Base-by-base conservation (phyloP, 2,797 vertebrate species). In the Spheniscus humboldti region DNA sequence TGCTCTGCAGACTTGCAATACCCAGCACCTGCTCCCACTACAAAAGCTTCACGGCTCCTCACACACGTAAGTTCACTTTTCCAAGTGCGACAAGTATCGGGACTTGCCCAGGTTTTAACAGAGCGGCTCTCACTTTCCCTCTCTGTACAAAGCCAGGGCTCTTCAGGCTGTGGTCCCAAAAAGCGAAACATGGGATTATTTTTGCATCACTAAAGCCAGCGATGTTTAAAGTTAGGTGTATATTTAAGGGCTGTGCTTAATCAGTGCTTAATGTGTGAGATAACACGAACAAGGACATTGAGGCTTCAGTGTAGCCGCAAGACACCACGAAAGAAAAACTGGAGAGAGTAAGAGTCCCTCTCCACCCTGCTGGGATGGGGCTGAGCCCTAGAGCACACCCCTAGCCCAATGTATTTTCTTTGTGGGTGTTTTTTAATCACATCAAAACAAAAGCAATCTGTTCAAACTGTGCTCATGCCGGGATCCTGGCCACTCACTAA, bases 351-450 rank as follows among this genome's bases (percentile, higher is more conserved):
- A 14, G 24, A 91, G 57, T 9, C 62, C 9, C 24, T 88, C 60
- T 74, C 33, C 67, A 39, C 10, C 75, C 76, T 1, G 0, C 67
- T 33, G 52, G 74, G 59, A n/a, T 3, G 14, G 47, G 31, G 81
- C 39, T 45, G 17, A 79, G 35, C 59, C 76, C 69, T 23, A 22
- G 22, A 83, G 59, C 68, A 84, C 56, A 86, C 13, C 13, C n/a
- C 7, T 7, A 48, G 81, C 41, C 25, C 85, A 95, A 75, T 0
- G 1, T 37, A 14, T 59, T 60, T 93, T 92, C 79, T 43, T 55
- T 60, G 60, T 87, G 37, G 53, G 59, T 95, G 94, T 86, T 95
- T 92, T 92, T 60, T 35, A 71, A 93, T 85, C 68, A 30, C 50
- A 80, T 59, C 77, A 88, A 94, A 94, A 86, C 67, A 92, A 90